Evolutionary conservation across 2,797 vertebrate species (phyloP).

Genomic region (Poliocrania exsul): DNA sequence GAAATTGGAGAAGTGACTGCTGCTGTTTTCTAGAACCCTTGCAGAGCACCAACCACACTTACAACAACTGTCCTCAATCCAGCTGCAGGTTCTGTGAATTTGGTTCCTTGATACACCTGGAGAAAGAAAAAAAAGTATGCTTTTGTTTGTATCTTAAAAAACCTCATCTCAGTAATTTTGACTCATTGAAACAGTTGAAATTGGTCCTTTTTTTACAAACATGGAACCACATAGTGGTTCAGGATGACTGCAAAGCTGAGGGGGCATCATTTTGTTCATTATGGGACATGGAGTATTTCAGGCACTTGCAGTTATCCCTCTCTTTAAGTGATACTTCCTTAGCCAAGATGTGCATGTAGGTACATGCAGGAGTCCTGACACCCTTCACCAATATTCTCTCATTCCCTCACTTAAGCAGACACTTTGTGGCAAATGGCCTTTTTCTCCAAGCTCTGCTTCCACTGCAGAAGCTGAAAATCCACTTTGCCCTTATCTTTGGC

Average conservation of each 20-base stretch:
- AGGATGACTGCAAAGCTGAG: background rate
- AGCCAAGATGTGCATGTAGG: fast-evolving
- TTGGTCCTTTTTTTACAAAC: background rate
- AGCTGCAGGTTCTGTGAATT: background rate
- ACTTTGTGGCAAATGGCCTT: background rate
- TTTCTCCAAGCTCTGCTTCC: background rate
- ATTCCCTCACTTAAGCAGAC: background rate
- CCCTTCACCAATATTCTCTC: background rate
- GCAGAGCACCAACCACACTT: background rate
- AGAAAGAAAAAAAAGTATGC: background rate
- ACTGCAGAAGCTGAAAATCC: background rate
- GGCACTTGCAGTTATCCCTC: background rate
- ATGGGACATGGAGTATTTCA: background rate
- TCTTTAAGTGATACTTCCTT: background rate
- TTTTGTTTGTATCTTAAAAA: background rate
- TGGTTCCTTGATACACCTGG: background rate
- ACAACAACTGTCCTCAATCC: background rate
- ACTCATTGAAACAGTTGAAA: background rate
- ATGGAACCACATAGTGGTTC: background rate
- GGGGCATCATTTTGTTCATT: background rate
- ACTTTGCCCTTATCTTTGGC: background rate
- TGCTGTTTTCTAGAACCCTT: background rate
- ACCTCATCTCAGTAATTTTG: background rate
- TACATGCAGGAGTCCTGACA: background rate
- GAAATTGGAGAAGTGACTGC: background rate